Evolutionary conservation across 2,888 invertebrate genomes (phyloP).

Genomic region (Watsonalla cultraria): DNA sequence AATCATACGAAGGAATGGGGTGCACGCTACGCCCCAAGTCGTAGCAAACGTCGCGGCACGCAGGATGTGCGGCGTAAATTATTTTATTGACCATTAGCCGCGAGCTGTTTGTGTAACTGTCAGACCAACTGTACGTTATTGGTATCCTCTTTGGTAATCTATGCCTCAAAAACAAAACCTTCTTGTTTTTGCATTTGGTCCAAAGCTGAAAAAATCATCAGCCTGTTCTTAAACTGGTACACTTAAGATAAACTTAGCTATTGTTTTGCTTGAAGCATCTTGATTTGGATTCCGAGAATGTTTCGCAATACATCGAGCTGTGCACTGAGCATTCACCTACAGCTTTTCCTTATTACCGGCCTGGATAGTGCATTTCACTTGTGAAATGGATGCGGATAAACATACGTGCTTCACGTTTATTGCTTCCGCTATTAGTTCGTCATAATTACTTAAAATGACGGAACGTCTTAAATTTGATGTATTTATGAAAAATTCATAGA

Average conservation of each 20-base stretch:
- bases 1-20: slow-evolving; percentile 8
- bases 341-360: slow-evolving; percentile 25
- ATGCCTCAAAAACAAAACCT: no score
- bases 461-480: background rate
- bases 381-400: slow-evolving; percentile 12
- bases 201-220: no score
- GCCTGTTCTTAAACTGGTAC: no score
- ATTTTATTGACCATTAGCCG: slow-evolving; percentile 22
- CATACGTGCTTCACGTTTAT: slow-evolving; percentile 15
- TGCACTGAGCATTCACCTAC: background rate
- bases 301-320: background rate
- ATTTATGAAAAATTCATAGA: no score
- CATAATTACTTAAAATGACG: background rate
- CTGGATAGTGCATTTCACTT: slow-evolving; percentile 20
- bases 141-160: background rate
- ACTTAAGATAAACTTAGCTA: slow-evolving; percentile 4
- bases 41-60: slow-evolving; percentile 1
- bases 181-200: no score
- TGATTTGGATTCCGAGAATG: background rate
- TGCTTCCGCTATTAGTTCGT: background rate
- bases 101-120: background rate
- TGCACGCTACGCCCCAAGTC: slow-evolving; percentile 6
- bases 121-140: background rate
- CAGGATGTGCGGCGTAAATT: slow-evolving; percentile 12
- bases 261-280: slow-evolving; percentile 5